Conservation (phyloP, 2,113 vertebrate species). For the Etia nguti region DNA sequence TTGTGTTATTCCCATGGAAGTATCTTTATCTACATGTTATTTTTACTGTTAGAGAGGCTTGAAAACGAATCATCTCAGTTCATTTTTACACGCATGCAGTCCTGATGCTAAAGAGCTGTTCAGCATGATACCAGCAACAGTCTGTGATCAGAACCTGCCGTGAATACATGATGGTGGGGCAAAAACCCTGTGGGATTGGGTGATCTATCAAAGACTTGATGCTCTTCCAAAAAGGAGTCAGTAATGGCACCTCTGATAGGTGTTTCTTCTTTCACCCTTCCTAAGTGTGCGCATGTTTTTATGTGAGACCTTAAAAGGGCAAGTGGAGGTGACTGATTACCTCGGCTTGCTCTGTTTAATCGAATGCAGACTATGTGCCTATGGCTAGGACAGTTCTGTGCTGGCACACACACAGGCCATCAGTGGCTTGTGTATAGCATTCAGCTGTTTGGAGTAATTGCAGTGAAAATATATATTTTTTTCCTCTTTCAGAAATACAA, state of each 20-base stretch:
- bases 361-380: slow-evolving; percentile 25
- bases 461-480: not conserved
- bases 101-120: not conserved
- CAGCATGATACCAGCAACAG: not conserved
- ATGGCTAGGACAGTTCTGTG: slow-evolving; percentile 5
- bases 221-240: not conserved
- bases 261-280: not conserved
- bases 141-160: not conserved
- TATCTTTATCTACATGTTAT: not conserved
- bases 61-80: not conserved
- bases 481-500: not conserved
- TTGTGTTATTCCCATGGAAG: not conserved
- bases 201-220: not conserved
- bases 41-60: not conserved
- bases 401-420: not conserved
- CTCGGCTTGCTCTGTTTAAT: slow-evolving; percentile 46
- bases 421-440: not conserved
- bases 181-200: not conserved
- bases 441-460: slow-evolving; percentile 31
- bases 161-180: not conserved
- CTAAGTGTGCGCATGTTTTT: not conserved
- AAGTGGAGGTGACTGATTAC: slow-evolving; percentile 52
- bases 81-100: not conserved
- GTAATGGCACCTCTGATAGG: not conserved
- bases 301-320: slow-evolving; percentile 22